Base-by-base conservation (phyloP, 1,140 invertebrate genomes). In the Bicyclus anynana region DNA sequence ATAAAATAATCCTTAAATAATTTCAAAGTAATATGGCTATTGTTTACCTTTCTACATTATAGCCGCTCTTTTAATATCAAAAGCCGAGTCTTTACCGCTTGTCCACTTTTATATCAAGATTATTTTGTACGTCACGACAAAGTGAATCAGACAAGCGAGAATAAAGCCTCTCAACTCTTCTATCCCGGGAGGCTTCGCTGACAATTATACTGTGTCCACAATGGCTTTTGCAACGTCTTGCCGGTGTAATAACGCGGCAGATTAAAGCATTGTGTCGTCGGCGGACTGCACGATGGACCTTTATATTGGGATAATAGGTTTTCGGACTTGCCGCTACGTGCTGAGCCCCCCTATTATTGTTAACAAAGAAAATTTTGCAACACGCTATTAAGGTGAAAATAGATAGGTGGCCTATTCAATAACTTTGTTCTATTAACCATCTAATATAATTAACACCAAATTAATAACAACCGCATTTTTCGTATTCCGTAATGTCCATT, bases 271-370 rank as follows among this genome's bases (percentile, higher is more conserved):
- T 75, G 69, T 75, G 69, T 58, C 56, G 50, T 46, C 46, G 52
- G 51, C 37, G 49, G 18, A 59, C 33, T 60, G 46, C 62, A 60
- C 58, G 67, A 62, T 55, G 60, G 61, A 59, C 67, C 67, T 72
- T 72, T 75, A 72, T 72, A 66, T 69, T 64, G 56, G 64, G 59
- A 70, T 75, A 70, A 75, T 70, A 66, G 70, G 67, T 64, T 65
- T 62, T 44, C 53, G 57, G 62, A 48, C 60, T 65, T 61, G 26
- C 62, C 67, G 68, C 66, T 68, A 65, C 58, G 63, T 67, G 50
- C 59, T 49, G 51, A 53, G 46, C 52, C 51, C 48, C 37, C n/a
- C 64, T 62, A 61, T 38, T 67, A 58, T 62, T 66, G 64, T 62
- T 58, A 35, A 38, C 51, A 63, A 54, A 63, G 37, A 59, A 50